Conservation (phyloP, 2,888 invertebrate species). For the Acronicta alni region DNA sequence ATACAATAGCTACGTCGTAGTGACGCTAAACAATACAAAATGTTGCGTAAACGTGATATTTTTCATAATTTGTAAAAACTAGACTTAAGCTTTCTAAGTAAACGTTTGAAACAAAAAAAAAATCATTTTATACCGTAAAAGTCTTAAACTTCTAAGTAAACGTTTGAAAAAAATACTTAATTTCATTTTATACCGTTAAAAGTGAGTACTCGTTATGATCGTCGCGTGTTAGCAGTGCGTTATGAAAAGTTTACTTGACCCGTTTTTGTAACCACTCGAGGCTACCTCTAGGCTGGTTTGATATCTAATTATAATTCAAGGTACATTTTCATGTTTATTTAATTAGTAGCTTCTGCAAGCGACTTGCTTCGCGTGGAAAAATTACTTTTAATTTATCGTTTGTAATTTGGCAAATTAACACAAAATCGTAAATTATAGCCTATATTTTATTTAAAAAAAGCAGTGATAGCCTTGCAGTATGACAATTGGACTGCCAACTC, state of each 20-base stretch:
- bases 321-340: constrained; percentile 63
- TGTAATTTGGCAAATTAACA: too few relatives aligned
- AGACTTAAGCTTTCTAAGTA: constrained; percentile 9
- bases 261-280: constrained; percentile 68
- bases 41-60: constrained; percentile 26
- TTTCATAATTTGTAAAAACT: constrained; percentile 4
- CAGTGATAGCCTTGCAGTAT: too few relatives aligned
- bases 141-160: constrained; percentile 18
- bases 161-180: constrained; percentile 28
- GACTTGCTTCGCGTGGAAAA: too few relatives aligned
- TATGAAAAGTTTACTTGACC: constrained; percentile 78
- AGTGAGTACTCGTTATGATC: constrained; percentile 35
- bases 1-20: not conserved
- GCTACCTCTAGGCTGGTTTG: constrained; percentile 59
- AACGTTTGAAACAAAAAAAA: constrained; percentile 31
- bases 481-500: too few relatives aligned
- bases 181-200: constrained; percentile 45
- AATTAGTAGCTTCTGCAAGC: too few relatives aligned
- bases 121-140: constrained; percentile 45
- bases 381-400: too few relatives aligned
- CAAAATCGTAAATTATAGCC: too few relatives aligned
- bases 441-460: too few relatives aligned
- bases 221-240: constrained; percentile 69
- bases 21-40: constrained; percentile 23
- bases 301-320: constrained; percentile 67